Evolutionary conservation across 2,888 invertebrate genomes (phyloP).

Genomic region (Lymantria monacha): DNA sequence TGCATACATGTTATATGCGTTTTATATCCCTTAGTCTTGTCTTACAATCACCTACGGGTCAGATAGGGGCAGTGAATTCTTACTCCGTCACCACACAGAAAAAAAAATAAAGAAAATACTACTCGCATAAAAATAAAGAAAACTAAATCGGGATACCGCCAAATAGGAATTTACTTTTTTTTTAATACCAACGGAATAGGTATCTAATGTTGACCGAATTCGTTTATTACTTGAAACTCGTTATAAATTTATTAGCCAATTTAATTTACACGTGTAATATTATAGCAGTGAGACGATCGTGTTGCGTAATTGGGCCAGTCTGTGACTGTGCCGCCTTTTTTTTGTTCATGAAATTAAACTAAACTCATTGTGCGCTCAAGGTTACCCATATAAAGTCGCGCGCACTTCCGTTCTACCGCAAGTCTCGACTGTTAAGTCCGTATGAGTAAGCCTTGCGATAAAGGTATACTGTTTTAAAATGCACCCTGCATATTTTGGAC

Average conservation of each 20-base stretch:
- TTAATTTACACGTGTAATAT: constrained; percentile 35
- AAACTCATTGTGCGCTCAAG: constrained; percentile 69
- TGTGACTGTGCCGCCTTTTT: constrained; percentile 41
- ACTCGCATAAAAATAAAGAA: no score
- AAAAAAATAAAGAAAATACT: no score
- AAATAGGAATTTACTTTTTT: no score
- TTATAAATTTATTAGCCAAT: constrained; percentile 39
- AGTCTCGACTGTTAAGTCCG: constrained; percentile 23
- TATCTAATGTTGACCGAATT: not conserved
- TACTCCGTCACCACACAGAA: no score
- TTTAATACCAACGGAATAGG: not conserved
- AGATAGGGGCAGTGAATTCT: no score
- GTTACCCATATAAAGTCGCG: constrained; percentile 70
- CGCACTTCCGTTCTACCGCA: constrained; percentile 55
- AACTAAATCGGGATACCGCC: no score
- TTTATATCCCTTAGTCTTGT: no score
- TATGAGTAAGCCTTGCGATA: constrained; percentile 14
- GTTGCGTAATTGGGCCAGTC: constrained; percentile 51
- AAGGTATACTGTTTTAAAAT: constrained; percentile 21
- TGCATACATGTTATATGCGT: no score
- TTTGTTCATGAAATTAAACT: constrained; percentile 35
- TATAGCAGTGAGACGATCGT: constrained; percentile 27
- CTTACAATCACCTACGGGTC: no score
- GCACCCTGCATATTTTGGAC: constrained; percentile 13
- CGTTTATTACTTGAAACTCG: constrained; percentile 1